Conservation (phyloP, 2,888 invertebrate species). For the Microctonus hyperodae region DNA sequence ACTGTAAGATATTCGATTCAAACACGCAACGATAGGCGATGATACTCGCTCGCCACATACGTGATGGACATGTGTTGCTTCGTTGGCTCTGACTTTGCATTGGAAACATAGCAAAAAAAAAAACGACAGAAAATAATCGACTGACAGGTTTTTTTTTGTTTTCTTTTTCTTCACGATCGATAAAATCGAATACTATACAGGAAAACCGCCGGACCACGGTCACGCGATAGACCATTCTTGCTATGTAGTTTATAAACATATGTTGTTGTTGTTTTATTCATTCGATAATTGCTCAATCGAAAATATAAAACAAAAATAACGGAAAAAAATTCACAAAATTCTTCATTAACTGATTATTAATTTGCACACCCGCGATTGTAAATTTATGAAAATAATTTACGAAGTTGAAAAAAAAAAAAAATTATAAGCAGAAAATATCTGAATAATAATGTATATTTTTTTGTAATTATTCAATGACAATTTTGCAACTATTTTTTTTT, state of each 20-base stretch:
- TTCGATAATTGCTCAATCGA: constrained; percentile 1
- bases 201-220: not conserved
- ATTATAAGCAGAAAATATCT: too few species aligned
- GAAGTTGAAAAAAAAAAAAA: not conserved
- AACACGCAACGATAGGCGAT: not conserved
- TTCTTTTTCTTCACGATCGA: not conserved
- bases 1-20: not conserved
- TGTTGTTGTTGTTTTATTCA: not conserved
- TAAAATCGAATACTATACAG: constrained; percentile 2
- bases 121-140: not conserved
- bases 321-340: not conserved
- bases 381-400: not conserved
- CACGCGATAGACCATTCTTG: constrained; percentile 6
- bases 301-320: not conserved
- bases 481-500: not conserved
- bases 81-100: too few species aligned
- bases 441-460: not conserved
- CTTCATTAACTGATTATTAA: not conserved
- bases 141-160: not conserved
- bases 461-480: too few species aligned
- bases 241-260: not conserved
- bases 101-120: not conserved
- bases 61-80: not conserved
- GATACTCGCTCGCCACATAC: too few species aligned
- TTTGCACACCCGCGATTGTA: not conserved